Conservation (phyloP, 2,113 vertebrate species). For the Scytalopus superciliaris region DNA sequence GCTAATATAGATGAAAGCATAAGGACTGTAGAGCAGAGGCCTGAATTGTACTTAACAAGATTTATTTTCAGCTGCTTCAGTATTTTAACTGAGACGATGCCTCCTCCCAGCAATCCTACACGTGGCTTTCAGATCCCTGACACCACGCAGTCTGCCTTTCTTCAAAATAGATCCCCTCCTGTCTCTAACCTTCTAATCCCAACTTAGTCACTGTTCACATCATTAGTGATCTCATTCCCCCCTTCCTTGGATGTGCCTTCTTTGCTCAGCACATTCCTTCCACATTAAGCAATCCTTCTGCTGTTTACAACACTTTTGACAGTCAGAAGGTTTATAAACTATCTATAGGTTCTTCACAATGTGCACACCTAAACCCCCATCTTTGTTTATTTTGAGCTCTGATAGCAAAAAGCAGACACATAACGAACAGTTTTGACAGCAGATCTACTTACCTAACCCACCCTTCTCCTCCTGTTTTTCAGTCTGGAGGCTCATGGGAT, state of each 20-base stretch:
- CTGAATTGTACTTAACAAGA: background rate
- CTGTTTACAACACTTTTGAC: background rate
- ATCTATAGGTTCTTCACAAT: background rate
- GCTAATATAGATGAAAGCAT: background rate
- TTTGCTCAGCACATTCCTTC: conserved; percentile 44
- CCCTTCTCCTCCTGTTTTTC: background rate
- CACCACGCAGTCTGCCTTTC: background rate
- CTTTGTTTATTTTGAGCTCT: background rate
- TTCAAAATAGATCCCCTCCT: background rate
- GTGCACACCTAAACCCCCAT: background rate
- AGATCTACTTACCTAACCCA: background rate
- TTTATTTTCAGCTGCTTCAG: background rate
- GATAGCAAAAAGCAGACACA: background rate
- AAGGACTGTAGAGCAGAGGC: background rate
- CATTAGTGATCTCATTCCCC: background rate
- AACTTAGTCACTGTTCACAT: background rate
- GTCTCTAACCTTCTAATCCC: background rate
- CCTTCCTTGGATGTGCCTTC: fast-evolving
- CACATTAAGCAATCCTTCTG: background rate
- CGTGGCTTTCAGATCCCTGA: background rate
- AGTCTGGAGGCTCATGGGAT: background rate
- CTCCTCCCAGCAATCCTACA: background rate
- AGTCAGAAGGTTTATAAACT: background rate
- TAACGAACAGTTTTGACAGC: background rate
- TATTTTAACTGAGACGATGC: background rate